These are phyloP conservation scores for Morpho helenor DNA, from an alignment of 2,888 invertebrate genomes.

Conservation along the genomic window DNA sequence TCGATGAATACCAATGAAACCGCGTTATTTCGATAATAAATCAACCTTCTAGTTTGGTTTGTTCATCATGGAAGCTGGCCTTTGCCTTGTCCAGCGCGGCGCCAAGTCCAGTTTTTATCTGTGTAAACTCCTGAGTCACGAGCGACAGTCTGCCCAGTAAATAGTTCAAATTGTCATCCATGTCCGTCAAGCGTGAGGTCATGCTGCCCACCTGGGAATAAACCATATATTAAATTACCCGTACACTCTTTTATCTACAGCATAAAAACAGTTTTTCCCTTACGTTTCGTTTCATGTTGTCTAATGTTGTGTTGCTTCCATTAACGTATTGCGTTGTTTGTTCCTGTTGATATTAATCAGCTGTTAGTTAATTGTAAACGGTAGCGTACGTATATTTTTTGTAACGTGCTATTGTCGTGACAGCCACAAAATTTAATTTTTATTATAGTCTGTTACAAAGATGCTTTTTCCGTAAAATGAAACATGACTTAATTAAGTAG, in stretches of 20 bases:
- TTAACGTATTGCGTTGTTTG: slow-evolving; percentile 90
- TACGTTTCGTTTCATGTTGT: slow-evolving; percentile 87
- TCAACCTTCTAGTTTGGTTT: slow-evolving; percentile 45
- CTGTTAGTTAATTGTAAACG: slow-evolving; percentile 28
- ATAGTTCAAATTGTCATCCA: slow-evolving; percentile 90
- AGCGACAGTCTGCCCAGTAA: slow-evolving; percentile 87
- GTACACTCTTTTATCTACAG: not conserved
- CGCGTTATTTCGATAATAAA: not conserved
- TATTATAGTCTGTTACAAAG: too few relatives aligned
- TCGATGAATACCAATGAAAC: too few relatives aligned
- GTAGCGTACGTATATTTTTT: not conserved
- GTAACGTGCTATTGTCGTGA: too few relatives aligned
- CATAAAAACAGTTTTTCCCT: slow-evolving; percentile 25
- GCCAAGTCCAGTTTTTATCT: slow-evolving; percentile 87
- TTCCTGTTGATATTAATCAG: slow-evolving; percentile 66
- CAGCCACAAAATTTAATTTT: too few relatives aligned
- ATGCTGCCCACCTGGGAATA: slow-evolving; percentile 84
- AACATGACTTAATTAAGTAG: too few relatives aligned
- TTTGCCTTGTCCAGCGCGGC: slow-evolving; percentile 85
- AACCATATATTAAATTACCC: not conserved
- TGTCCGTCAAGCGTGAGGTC: slow-evolving; percentile 86
- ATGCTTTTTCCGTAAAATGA: too few relatives aligned
- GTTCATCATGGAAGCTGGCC: slow-evolving; percentile 81
- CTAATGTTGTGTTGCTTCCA: slow-evolving; percentile 87
- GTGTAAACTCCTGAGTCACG: slow-evolving; percentile 91